phyloP scores from a whole-genome alignment of 1,140 invertebrate genomes.

The Lerema accius region DNA sequence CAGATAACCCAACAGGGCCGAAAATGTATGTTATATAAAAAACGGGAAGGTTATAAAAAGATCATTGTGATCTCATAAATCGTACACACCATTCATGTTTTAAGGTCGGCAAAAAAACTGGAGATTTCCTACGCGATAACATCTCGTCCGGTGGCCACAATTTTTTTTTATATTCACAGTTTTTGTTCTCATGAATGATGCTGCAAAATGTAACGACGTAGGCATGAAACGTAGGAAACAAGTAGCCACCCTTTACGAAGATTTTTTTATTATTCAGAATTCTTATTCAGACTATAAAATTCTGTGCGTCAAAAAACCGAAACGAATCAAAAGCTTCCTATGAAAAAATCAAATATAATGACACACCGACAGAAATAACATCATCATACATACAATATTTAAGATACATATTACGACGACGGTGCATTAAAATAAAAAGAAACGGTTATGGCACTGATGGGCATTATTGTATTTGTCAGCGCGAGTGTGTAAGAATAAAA shows the following conservation, averaged over 20 bases:
- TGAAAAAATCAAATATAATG: constrained; percentile 4
- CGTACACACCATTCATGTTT: constrained; percentile 78
- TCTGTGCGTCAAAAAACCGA: neutral
- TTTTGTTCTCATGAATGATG: constrained; percentile 49
- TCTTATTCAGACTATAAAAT: too few relatives aligned
- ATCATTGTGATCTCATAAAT: constrained; percentile 78
- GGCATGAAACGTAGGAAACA: too few relatives aligned
- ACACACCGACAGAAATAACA: constrained; percentile 2
- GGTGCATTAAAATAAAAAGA: constrained; percentile 13
- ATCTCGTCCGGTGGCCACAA: constrained; percentile 70
- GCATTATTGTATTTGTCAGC: constrained; percentile 50
- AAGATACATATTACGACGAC: too few relatives aligned
- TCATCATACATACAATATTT: too few relatives aligned
- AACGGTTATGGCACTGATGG: too few relatives aligned
- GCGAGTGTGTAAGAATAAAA: constrained; percentile 51
- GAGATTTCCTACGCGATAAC: constrained; percentile 78
- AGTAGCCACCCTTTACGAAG: too few relatives aligned
- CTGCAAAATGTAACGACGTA: constrained; percentile 44
- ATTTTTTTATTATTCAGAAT: too few relatives aligned
- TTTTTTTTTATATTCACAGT: constrained; percentile 50
- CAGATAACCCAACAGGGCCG: constrained; percentile 59
- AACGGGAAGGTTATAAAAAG: constrained; percentile 69
- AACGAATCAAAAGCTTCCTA: constrained; percentile 2
- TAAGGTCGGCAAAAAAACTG: constrained; percentile 66
- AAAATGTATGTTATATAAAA: constrained; percentile 59